Evolutionary conservation across 1,140 invertebrate species (phyloP), one percentile per base, ranked within the genome.

Genomic region (Laodelphax striatellus): DNA sequence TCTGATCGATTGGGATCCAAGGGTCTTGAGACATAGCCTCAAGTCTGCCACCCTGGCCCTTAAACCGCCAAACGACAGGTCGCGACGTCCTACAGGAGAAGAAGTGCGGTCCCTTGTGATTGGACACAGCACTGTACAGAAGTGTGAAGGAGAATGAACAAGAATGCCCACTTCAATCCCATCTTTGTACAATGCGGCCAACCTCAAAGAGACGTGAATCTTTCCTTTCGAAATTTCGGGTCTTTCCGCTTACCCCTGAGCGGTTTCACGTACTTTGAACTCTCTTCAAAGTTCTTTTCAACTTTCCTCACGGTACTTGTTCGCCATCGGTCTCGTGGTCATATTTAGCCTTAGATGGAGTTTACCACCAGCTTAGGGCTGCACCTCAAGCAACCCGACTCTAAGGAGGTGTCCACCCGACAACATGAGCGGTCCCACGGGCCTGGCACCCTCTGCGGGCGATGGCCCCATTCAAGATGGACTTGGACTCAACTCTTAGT

Each of bases 251-350:
- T 86, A 78, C 74, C 81, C 80, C 79, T 80, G 75, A 80, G 77
- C 80, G 79, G 80, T 87, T 88, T 87, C 84, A 87, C 82, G 82
- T 82, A 83, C 85, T 87, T 88, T 89, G 74, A 85, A 87, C 84
- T 88, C 79, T 88, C 79, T 88, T 87, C 85, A 88, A 86, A 87
- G 84, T 87, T 79, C 84, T 88, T 88, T 88, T 84, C 85, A 88
- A 84, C 84, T 88, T 90, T 89, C 87, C 83, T 89, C 85, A 86
- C 86, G 82, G 85, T 89, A 90, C 86, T 90, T 88, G 85, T 90
- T 84, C 78, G 82, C 86, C 90, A 87, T 90, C 84, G 84, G 85
- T 85, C 83, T 88, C 84, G 77, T 79, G 80, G 76, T 74, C 64
- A 78, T 88, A 88, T 88, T 89, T 88, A 88, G 85, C 83, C 81